These are phyloP conservation scores for Castor canadensis DNA, from an alignment of 2,113 vertebrate genomes.

Conservation along the genomic window DNA sequence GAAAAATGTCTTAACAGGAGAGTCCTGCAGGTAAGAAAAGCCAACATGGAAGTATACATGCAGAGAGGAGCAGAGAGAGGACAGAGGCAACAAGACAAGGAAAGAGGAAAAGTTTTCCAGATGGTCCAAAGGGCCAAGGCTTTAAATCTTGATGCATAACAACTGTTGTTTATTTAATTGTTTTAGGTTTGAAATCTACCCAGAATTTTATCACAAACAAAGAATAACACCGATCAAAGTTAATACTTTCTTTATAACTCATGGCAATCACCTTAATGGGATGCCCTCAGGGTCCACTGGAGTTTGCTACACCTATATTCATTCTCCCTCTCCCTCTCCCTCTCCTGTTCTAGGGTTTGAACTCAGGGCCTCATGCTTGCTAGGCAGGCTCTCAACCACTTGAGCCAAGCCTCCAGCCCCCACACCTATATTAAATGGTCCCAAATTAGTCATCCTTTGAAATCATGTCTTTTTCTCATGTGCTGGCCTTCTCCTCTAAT, in stretches of 20 bases:
- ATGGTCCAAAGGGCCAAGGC: not conserved
- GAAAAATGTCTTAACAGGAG: not conserved
- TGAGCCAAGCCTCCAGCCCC: not conserved
- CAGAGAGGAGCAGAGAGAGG: not conserved
- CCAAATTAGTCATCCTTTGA: not conserved
- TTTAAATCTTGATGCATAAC: not conserved
- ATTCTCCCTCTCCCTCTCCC: too few relatives aligned
- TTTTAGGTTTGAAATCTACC: conserved; percentile 19
- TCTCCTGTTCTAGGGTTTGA: too few relatives aligned
- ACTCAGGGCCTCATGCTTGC: too few relatives aligned
- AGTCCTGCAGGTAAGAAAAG: not conserved
- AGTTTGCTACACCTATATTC: not conserved
- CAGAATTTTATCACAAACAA: conserved; percentile 30
- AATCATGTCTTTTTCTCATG: not conserved
- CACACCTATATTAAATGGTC: not conserved
- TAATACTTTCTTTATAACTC: not conserved
- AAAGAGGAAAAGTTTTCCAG: not conserved
- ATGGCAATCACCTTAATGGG: not conserved
- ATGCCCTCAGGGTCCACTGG: not conserved
- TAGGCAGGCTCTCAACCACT: too few relatives aligned
- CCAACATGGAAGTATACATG: not conserved
- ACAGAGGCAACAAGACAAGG: not conserved
- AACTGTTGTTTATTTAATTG: not conserved
- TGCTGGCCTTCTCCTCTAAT: not conserved
- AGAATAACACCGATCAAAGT: not conserved